Evolutionary conservation across 1,140 invertebrate species (phyloP).

Genomic region (Holotrichia oblita): DNA sequence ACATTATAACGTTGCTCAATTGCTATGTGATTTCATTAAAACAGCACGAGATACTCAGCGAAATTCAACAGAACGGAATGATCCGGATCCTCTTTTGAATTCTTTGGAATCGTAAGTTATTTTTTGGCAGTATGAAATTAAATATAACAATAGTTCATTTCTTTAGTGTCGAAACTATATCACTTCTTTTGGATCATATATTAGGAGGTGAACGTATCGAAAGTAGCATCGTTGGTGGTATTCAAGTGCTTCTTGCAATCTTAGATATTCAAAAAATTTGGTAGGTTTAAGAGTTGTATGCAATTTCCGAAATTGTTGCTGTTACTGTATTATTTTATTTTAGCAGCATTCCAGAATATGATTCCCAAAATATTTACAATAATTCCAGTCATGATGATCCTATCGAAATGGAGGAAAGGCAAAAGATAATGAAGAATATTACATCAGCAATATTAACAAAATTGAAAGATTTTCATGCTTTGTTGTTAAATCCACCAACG

Average conservation of each 20-base stretch:
- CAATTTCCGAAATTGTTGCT: not conserved
- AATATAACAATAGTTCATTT: constrained; percentile 42
- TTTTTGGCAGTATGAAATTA: constrained; percentile 45
- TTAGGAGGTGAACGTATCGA: constrained; percentile 74
- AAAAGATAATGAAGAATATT: constrained; percentile 67
- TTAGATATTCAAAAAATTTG: constrained; percentile 66
- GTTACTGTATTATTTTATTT: constrained; percentile 4
- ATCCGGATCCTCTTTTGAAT: constrained; percentile 73
- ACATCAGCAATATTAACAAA: constrained; percentile 72
- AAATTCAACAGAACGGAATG: constrained; percentile 66
- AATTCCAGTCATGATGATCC: constrained; percentile 52
- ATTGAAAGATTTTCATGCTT: constrained; percentile 75
- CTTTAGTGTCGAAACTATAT: constrained; percentile 72
- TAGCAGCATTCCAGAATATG: constrained; percentile 53
- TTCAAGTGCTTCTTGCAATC: constrained; percentile 79
- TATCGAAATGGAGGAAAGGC: constrained; percentile 35
- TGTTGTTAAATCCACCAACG: constrained; percentile 78
- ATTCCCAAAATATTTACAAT: constrained; percentile 51
- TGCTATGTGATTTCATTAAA: constrained; percentile 83
- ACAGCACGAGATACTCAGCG: constrained; percentile 73
- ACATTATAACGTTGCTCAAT: constrained; percentile 83
- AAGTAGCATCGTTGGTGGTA: constrained; percentile 81
- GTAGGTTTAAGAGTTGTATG: constrained; percentile 48
- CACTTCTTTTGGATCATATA: constrained; percentile 76
- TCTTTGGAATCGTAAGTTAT: constrained; percentile 76